These are phyloP conservation scores for Trachelus tabidus DNA, from an alignment of 2,888 invertebrate species.

Conservation along the genomic window DNA sequence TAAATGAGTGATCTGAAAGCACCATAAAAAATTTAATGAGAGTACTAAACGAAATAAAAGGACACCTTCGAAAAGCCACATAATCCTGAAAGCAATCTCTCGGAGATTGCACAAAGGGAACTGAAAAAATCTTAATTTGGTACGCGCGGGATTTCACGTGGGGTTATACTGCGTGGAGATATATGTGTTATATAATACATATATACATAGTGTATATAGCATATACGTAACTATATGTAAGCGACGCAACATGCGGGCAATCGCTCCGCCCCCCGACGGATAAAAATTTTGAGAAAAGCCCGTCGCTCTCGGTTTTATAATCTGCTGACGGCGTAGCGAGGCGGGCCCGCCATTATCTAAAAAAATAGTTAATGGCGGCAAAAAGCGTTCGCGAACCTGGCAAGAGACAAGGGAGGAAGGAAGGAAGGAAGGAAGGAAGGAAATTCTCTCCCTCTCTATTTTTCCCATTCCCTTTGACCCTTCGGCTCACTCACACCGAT, in stretches of 20 bases:
- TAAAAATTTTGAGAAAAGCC: slow-evolving; percentile 1
- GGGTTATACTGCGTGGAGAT: no score
- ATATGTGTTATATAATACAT: no score
- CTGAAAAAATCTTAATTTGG: no score
- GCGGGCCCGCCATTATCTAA: slow-evolving; percentile 1
- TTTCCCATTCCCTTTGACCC: slow-evolving; percentile 5
- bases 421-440: slow-evolving; percentile 2
- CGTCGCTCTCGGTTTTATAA: slow-evolving; percentile 1
- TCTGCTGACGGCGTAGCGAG: slow-evolving; percentile 4
- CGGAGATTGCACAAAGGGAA: no score
- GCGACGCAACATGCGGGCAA: neutral
- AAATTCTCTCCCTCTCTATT: neutral
- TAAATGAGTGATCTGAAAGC: no score
- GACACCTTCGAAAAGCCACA: no score
- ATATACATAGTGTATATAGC: no score
- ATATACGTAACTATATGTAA: no score
- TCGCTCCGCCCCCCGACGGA: neutral
- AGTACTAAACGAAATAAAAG: neutral
- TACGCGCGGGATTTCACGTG: no score
- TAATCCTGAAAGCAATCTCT: no score
- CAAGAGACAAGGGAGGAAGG: neutral
- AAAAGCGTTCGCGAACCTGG: slow-evolving; percentile 16
- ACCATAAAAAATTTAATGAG: neutral
- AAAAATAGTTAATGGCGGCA: slow-evolving; percentile 20
- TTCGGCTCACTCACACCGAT: slow-evolving; percentile 8